Evolutionary conservation across 2,797 vertebrate species (phyloP).

Genomic region (Momotus momota): DNA sequence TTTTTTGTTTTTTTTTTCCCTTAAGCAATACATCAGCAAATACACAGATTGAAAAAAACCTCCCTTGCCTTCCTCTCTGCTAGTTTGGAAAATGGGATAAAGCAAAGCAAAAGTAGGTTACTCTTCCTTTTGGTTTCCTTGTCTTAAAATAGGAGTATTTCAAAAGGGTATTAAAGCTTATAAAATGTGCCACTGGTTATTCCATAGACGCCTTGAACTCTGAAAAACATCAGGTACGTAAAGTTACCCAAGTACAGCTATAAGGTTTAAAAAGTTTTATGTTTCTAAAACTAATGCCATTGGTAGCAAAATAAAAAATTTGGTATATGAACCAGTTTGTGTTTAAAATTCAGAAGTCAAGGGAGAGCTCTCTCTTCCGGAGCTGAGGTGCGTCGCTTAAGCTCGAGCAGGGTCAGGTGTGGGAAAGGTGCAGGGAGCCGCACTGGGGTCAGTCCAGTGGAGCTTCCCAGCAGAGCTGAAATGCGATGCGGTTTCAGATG

Average conservation of each 20-base stretch:
- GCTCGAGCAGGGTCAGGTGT: background rate
- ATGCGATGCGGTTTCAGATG: background rate
- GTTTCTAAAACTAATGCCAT: background rate
- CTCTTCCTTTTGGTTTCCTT: background rate
- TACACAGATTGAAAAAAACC: background rate
- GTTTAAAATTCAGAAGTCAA: background rate
- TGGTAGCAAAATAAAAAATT: background rate
- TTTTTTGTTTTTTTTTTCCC: background rate
- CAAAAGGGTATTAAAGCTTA: slow-evolving; percentile 37
- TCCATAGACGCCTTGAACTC: background rate
- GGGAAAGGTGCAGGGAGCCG: background rate
- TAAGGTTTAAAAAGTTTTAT: background rate
- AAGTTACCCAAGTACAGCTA: background rate
- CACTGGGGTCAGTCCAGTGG: background rate
- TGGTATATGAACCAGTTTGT: background rate
- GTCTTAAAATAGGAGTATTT: slow-evolving; percentile 6
- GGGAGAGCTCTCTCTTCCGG: background rate
- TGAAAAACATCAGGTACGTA: slow-evolving; percentile 26
- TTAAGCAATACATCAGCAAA: background rate
- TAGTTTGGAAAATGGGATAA: slow-evolving; percentile 20
- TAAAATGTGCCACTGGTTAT: slow-evolving; percentile 8
- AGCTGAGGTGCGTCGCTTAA: background rate
- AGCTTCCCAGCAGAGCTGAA: background rate
- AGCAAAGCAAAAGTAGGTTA: slow-evolving; percentile 36
- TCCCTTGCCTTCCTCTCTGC: background rate